phyloP scores from a whole-genome alignment of 2,113 vertebrate species.

The Pitta sordida region DNA sequence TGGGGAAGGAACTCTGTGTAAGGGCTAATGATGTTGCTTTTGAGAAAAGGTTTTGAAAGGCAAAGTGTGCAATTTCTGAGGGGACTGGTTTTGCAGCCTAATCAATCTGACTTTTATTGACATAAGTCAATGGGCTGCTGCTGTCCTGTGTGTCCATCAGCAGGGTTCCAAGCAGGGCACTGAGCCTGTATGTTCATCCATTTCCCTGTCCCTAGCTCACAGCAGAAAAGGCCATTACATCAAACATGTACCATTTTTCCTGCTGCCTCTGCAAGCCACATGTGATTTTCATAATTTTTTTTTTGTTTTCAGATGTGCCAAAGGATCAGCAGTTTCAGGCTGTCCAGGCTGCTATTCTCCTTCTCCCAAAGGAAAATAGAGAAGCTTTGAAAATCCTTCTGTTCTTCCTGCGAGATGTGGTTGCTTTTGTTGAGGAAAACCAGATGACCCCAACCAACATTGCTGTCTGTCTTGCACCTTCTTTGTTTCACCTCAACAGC shows the following conservation, averaged over 20 bases:
- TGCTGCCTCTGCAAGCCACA: not conserved
- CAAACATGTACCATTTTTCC: not conserved
- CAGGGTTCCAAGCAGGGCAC: not conserved
- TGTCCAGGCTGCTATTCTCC: constrained; percentile 82
- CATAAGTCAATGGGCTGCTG: not conserved
- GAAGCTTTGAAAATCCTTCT: constrained; percentile 84
- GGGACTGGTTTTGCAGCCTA: not conserved
- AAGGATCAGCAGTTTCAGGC: constrained; percentile 83
- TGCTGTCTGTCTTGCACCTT: constrained; percentile 86
- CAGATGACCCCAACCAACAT: constrained; percentile 91
- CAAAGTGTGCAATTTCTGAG: not conserved
- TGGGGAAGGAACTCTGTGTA: not conserved
- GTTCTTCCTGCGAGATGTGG: constrained; percentile 83
- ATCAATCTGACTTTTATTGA: not conserved
- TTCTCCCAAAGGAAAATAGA: constrained; percentile 85
- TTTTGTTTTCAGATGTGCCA: constrained; percentile 73
- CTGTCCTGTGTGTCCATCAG: not conserved
- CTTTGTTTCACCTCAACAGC: constrained; percentile 86
- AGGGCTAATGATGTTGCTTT: not conserved
- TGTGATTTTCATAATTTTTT: not conserved
- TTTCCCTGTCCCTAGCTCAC: not conserved
- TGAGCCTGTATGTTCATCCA: not conserved
- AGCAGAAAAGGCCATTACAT: not conserved
- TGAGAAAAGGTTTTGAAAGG: not conserved
- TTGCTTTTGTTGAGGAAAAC: constrained; percentile 80